phyloP scores from a whole-genome alignment of 2,113 vertebrate species.

The Chrysemys picta region DNA sequence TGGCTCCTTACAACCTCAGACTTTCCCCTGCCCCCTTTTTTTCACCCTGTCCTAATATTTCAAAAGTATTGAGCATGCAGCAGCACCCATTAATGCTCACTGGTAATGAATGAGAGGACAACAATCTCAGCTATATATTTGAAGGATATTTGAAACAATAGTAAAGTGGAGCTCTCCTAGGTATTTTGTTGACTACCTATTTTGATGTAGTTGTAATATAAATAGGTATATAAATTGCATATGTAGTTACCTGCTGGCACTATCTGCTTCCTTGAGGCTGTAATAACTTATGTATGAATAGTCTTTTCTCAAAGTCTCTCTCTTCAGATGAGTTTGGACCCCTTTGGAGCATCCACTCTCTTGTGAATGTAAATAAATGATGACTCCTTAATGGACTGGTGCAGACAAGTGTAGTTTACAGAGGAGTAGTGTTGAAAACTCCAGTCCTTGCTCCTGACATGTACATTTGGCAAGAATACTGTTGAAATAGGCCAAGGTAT shows the following conservation, averaged over 20 bases:
- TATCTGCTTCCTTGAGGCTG: neutral
- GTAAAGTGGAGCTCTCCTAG: neutral
- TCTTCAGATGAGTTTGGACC: neutral
- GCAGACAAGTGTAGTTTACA: conserved; percentile 2
- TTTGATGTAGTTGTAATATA: neutral
- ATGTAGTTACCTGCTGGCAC: neutral
- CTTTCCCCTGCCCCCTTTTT: neutral
- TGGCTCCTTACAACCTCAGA: neutral
- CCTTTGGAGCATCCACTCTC: neutral
- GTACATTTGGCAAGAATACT: neutral
- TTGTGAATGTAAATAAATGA: conserved; percentile 30
- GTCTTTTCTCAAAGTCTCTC: neutral
- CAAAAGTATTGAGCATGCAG: neutral
- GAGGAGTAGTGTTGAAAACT: conserved; percentile 11
- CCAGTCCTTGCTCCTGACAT: neutral
- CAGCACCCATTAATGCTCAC: neutral
- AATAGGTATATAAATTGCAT: neutral
- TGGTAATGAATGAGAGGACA: neutral
- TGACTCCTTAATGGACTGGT: conserved; percentile 23
- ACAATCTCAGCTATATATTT: neutral
- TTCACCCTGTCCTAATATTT: neutral
- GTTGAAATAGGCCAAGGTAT: conserved; percentile 27
- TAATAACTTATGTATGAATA: neutral
- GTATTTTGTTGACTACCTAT: conserved; percentile 2
- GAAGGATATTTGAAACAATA: neutral